These are phyloP conservation scores for Trachelus stipa DNA, from an alignment of 2,888 invertebrate species.

Conservation along the genomic window DNA sequence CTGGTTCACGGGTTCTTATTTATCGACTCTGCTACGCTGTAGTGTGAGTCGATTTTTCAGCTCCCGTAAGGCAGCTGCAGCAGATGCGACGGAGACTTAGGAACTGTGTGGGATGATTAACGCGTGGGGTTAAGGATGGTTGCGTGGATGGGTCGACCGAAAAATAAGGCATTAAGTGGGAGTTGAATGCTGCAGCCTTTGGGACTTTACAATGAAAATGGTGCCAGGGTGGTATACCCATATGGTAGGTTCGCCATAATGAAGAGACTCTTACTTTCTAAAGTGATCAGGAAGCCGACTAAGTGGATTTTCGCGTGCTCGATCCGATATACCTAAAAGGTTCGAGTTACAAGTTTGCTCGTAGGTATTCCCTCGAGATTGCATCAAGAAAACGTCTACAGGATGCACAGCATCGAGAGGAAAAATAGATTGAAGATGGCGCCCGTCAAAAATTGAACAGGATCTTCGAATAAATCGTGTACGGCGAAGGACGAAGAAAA, in stretches of 20 bases:
- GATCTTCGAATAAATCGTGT: background rate
- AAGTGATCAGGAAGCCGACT: constrained; percentile 42
- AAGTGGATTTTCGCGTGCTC: constrained; percentile 38
- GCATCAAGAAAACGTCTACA: background rate
- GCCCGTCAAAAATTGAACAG: background rate
- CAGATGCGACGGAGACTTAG: background rate
- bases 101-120: background rate
- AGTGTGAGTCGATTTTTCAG: background rate
- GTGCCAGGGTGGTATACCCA: background rate
- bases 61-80: background rate
- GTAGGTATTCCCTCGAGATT: background rate
- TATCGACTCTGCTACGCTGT: background rate
- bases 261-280: constrained; percentile 52
- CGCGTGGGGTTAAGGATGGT: background rate
- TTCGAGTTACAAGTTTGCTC: background rate
- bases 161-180: constrained; percentile 7
- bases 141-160: constrained; percentile 2
- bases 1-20: background rate
- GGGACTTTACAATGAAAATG: background rate
- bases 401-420: constrained; percentile 4
- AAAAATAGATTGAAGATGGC: background rate
- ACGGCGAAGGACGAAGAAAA: background rate
- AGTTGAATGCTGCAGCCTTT: background rate
- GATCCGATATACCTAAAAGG: background rate
- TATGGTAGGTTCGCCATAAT: constrained; percentile 18